phyloP scores from a whole-genome alignment of 2,888 invertebrate species.

The Nymphalis polychloros region DNA sequence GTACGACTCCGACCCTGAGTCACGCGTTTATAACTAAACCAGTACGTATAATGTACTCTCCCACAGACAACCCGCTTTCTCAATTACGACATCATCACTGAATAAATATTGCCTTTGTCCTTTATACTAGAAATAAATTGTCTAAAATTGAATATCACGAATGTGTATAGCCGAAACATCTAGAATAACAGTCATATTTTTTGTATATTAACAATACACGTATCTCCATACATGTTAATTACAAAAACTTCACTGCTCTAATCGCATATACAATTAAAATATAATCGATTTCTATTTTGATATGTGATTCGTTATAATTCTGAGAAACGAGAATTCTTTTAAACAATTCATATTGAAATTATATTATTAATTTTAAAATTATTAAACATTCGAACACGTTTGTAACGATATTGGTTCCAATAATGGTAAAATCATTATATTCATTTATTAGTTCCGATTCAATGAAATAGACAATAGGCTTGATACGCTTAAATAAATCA shows the following conservation, averaged over 20 bases:
- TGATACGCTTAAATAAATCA: constrained; percentile 14
- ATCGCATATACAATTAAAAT: too few species aligned
- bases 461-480: background rate
- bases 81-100: constrained; percentile 45
- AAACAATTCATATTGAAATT: too few species aligned
- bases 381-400: too few species aligned
- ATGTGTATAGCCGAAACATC: background rate
- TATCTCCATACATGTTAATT: too few species aligned
- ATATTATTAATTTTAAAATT: too few species aligned
- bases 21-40: constrained; percentile 47
- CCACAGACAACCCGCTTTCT: constrained; percentile 49
- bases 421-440: background rate
- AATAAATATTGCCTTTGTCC: constrained; percentile 24
- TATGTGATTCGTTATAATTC: too few species aligned
- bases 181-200: too few species aligned
- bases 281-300: too few species aligned
- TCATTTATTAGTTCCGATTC: background rate
- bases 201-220: too few species aligned
- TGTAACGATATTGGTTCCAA: too few species aligned
- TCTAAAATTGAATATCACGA: background rate
- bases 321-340: too few species aligned
- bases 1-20: constrained; percentile 46
- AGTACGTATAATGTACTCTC: constrained; percentile 37
- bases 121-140: background rate
- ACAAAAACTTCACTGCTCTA: too few species aligned